Conservation (phyloP, 2,888 invertebrate species). For the Drosophila lutescens region DNA sequence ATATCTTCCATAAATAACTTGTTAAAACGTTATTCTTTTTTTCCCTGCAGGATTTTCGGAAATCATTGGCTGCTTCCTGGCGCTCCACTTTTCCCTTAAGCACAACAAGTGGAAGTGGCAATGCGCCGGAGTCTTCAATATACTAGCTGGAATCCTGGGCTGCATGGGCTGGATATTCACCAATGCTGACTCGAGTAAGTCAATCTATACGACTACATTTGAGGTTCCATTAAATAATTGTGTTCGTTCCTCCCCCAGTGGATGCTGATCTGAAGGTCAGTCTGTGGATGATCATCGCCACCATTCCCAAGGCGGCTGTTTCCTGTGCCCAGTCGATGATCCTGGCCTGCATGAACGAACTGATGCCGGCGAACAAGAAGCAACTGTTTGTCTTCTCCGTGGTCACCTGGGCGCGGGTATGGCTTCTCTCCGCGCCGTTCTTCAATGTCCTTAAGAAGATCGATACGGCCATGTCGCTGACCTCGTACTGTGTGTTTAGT, state of each 20-base stretch:
- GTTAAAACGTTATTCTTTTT: not conserved
- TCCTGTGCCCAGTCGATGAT: conserved; percentile 84
- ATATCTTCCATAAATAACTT: too few relatives aligned
- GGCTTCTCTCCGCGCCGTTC: conserved; percentile 84
- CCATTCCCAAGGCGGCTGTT: conserved; percentile 83
- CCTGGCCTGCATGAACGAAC: conserved; percentile 83
- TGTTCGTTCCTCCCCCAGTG: conserved; percentile 59
- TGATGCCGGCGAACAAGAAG: conserved; percentile 83
- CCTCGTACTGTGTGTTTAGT: conserved; percentile 80
- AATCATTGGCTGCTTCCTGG: conserved; percentile 84
- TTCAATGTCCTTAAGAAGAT: conserved; percentile 82
- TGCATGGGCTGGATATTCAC: conserved; percentile 84
- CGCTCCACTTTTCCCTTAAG: conserved; percentile 82
- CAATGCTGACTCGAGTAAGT: conserved; percentile 76
- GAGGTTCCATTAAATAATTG: not conserved
- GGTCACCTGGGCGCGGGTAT: conserved; percentile 83
- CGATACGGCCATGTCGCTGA: conserved; percentile 82
- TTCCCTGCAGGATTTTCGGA: conserved; percentile 81
- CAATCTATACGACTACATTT: too few relatives aligned
- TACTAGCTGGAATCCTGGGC: conserved; percentile 83
- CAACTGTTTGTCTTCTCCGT: conserved; percentile 83
- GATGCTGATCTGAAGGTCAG: conserved; percentile 78
- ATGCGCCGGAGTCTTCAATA: conserved; percentile 83
- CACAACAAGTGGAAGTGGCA: conserved; percentile 84
- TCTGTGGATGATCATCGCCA: conserved; percentile 83